These are phyloP conservation scores for Phoenoteleia sp. DNA, from an alignment of 2,888 invertebrate genomes.

Conservation along the genomic window DNA sequence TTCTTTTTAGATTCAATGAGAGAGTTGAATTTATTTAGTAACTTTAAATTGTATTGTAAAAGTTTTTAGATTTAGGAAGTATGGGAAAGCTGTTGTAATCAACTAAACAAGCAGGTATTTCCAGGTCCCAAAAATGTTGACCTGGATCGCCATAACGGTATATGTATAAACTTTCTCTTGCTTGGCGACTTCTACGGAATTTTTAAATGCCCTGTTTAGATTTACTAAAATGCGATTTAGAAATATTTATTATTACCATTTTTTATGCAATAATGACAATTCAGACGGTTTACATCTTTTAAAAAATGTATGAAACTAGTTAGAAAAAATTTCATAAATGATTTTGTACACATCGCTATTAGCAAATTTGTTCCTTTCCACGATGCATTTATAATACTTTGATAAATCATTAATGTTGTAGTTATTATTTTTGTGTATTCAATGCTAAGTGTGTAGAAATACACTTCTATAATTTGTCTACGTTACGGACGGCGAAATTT, in stretches of 20 bases:
- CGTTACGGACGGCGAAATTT: too few relatives aligned
- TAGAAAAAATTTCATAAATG: too few relatives aligned
- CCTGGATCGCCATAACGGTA: not conserved
- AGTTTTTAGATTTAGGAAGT: not conserved
- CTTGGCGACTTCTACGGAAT: not conserved
- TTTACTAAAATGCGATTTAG: not conserved
- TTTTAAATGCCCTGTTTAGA: not conserved
- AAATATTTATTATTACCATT: not conserved
- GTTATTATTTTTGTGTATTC: too few relatives aligned
- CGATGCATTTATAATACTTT: too few relatives aligned
- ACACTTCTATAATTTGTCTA: too few relatives aligned
- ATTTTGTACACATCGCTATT: too few relatives aligned
- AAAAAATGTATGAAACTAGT: too few relatives aligned
- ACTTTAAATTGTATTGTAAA: not conserved
- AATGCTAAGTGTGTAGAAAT: too few relatives aligned
- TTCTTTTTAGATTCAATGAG: slow-evolving; percentile 10
- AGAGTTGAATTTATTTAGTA: not conserved
- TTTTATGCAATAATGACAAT: slow-evolving; percentile 4
- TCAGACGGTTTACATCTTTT: not conserved
- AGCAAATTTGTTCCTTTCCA: too few relatives aligned
- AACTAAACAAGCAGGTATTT: slow-evolving; percentile 13
- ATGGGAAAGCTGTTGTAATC: not conserved
- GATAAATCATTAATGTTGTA: too few relatives aligned
- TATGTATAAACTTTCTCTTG: not conserved
- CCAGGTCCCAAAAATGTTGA: not conserved